A percentile compares a stretch with the other conserved stretches of the same genome.
These are phyloP conservation scores for Blastobasis lacticolella DNA, from an alignment of 2,888 invertebrate genomes.

Conservation along the genomic window DNA sequence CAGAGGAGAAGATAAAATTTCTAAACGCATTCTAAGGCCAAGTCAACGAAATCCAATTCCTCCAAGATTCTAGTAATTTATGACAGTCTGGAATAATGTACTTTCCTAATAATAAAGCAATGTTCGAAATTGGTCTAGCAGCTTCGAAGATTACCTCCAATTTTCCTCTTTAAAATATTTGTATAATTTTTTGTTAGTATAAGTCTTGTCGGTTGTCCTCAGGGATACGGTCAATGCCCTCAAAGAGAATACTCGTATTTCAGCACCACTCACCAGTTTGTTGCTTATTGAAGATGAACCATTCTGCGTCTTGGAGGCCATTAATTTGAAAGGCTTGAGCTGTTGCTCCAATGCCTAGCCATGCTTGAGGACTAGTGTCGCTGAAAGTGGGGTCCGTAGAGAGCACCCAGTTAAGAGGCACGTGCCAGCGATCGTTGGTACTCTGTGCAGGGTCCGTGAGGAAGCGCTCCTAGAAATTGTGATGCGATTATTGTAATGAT, in stretches of 20 bases:
- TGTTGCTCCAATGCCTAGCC: conserved; percentile 49
- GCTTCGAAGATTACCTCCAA: too few relatives aligned
- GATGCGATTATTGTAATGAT: neutral
- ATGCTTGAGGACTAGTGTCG: conserved; percentile 60
- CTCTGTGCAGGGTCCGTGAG: conserved; percentile 39
- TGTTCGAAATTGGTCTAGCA: too few relatives aligned
- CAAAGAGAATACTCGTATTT: too few relatives aligned
- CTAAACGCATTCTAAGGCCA: neutral
- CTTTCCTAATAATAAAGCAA: too few relatives aligned
- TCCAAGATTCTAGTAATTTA: too few relatives aligned
- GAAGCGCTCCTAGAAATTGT: conserved; percentile 40
- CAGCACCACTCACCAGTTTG: conserved; percentile 64
- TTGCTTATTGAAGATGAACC: conserved; percentile 78
- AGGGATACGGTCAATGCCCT: too few relatives aligned
- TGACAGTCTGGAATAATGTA: too few relatives aligned
- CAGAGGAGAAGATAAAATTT: neutral
- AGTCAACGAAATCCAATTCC: neutral
- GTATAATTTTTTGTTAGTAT: too few relatives aligned
- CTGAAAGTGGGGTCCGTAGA: conserved; percentile 52
- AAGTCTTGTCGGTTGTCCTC: too few relatives aligned
- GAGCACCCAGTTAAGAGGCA: conserved; percentile 70
- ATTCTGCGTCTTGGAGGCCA: conserved; percentile 43
- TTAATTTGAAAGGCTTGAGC: conserved; percentile 36
- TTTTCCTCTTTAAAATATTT: too few relatives aligned
- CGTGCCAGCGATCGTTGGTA: conserved; percentile 60